Evolutionary conservation across 1,140 invertebrate species (phyloP), one percentile per base, ranked within the genome.

Genomic region (Drosophila mojavensis): DNA sequence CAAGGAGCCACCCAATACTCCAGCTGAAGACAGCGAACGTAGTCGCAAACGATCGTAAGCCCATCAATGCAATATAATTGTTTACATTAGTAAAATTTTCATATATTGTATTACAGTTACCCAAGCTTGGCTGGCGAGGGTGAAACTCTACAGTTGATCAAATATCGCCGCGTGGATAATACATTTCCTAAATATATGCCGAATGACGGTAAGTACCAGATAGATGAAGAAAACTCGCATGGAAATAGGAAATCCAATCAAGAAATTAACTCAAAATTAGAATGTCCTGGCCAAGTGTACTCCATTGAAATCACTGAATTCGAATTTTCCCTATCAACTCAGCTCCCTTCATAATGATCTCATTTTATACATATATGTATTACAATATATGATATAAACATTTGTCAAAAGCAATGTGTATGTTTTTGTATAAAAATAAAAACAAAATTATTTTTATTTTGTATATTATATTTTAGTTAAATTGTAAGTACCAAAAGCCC

Each of bases 141-240:
- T 5, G 48, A 47, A n/a, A 26, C 17, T 45, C 53, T 9, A 10
- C 33, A 15, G 2, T 24, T 68, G 5, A 70, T 91, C n/a, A 92
- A 92, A 63, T 92, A 92, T 68, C 82, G 81, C 1, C 71, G 83
- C 9, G 91, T 92, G 28, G 78, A 90, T 36, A 91, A 88, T 51
- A 74, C 74, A 41, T 92, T 92, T 81, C 91, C 91, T 4, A 83
- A 91, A 48, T 75, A 64, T 28, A 88, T 92, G 71, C 41, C 83
- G 72, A 82, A 88, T 82, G 79, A 74, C 30, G 67, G 72, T 75
- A 4, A 71, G 67, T 64, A 2, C 36, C 6, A 9, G 33, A 24
- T 24, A 24, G 20, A 24, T 24, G 20, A 24, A 24, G 20, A 24
- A 2, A 24, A 2, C 20, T 24, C 7, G 33, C 28, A 30, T 30